Percentiles rank a stretch among this genome's conserved stretches.
phyloP scores from a whole-genome alignment of 2,113 vertebrate genomes.

The Pungitius pungitius region DNA sequence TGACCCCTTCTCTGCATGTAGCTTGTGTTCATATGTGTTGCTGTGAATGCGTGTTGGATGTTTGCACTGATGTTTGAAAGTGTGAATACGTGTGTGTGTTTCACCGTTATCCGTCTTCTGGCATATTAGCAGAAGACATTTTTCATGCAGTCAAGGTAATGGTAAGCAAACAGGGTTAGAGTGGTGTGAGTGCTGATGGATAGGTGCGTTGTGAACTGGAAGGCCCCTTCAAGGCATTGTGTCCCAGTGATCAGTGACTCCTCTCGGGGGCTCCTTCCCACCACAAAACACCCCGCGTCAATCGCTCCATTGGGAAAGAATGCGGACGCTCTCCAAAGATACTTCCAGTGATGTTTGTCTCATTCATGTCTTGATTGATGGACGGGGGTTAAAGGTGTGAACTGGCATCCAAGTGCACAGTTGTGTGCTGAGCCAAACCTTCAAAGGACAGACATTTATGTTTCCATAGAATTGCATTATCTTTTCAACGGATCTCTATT shows the following conservation, averaged over 20 bases:
- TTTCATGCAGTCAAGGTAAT: constrained; percentile 58
- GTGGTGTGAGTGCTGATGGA: constrained; percentile 64
- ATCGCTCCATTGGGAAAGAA: constrained; percentile 61
- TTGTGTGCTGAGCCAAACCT: constrained; percentile 14
- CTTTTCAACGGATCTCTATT: neutral
- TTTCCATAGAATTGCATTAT: neutral
- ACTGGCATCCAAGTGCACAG: neutral
- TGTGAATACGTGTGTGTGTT: constrained; percentile 40
- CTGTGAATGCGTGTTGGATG: constrained; percentile 19
- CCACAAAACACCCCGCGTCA: constrained; percentile 60
- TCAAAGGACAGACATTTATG: constrained; percentile 19
- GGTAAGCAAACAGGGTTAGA: constrained; percentile 47
- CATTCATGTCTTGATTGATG: constrained; percentile 20
- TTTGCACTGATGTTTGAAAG: constrained; percentile 39
- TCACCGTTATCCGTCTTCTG: constrained; percentile 57
- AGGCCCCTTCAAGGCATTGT: constrained; percentile 66
- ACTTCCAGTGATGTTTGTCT: constrained; percentile 33
- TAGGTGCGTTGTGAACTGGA: constrained; percentile 62
- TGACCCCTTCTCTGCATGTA: constrained; percentile 43
- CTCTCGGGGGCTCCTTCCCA: constrained; percentile 54
- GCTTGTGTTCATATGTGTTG: constrained; percentile 18
- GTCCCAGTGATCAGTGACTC: constrained; percentile 63
- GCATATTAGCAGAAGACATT: constrained; percentile 41
- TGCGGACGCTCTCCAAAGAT: constrained; percentile 47
- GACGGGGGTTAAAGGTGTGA: neutral